These are phyloP conservation scores for Ophion ellenae DNA, from an alignment of 2,888 invertebrate genomes.

Conservation along the genomic window DNA sequence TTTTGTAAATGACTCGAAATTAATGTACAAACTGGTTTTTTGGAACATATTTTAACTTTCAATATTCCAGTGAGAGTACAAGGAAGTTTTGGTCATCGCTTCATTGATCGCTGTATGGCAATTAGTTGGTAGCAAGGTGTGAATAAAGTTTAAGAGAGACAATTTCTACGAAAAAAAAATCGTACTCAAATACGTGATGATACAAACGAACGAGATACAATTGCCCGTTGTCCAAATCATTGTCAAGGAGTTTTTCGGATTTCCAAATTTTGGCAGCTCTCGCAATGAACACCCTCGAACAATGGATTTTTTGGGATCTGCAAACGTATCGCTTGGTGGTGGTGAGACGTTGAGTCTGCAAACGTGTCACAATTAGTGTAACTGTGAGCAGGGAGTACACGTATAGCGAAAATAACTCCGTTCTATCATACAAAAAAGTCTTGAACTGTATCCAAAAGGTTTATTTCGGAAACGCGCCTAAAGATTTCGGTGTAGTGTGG, in stretches of 20 bases:
- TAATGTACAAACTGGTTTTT: background rate
- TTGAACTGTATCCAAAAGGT: background rate
- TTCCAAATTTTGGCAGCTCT: background rate
- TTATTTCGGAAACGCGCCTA: background rate
- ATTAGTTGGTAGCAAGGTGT: constrained; percentile 5
- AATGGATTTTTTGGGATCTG: constrained; percentile 27
- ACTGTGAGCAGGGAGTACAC: background rate
- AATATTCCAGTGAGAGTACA: background rate
- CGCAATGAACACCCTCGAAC: constrained; percentile 27
- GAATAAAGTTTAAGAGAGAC: background rate
- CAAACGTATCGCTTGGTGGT: background rate
- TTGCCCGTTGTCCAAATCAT: constrained; percentile 7
- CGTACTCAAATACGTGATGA: background rate
- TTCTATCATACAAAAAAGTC: too few species aligned
- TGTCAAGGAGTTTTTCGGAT: background rate
- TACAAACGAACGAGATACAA: constrained; percentile 15
- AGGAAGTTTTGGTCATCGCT: background rate
- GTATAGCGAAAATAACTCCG: background rate
- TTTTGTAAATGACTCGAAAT: too few species aligned
- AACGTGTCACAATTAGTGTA: constrained; percentile 27
- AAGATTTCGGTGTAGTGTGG: too few species aligned
- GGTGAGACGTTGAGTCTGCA: constrained; percentile 30
- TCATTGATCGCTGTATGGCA: background rate
- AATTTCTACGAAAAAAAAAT: constrained; percentile 12
- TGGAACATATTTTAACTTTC: background rate